Evolutionary conservation across 2,113 vertebrate genomes (phyloP).

Genomic region (Probosciger aterrimus): DNA sequence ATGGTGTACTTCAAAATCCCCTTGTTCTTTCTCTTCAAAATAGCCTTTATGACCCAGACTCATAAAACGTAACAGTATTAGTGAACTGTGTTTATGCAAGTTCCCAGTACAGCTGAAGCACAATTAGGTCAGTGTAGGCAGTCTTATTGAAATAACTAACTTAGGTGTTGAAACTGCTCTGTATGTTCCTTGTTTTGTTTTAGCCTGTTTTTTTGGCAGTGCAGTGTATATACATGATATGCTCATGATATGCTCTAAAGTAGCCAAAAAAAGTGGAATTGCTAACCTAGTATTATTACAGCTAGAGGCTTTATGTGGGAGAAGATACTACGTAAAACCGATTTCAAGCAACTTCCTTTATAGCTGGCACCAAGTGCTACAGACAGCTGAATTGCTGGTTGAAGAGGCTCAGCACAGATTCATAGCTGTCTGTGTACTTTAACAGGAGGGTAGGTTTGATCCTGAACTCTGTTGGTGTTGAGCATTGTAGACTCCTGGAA

Average conservation of each 20-base stretch:
- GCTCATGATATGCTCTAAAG: neutral
- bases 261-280: neutral
- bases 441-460: neutral
- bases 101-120: neutral
- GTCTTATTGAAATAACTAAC: neutral
- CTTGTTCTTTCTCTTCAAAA: neutral
- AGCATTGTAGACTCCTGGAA: neutral
- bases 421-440: neutral
- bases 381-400: neutral
- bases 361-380: neutral
- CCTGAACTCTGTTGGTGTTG: neutral
- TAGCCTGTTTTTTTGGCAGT: slow-evolving; percentile 21
- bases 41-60: neutral
- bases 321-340: neutral
- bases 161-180: slow-evolving; percentile 25
- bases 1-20: neutral
- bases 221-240: neutral
- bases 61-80: neutral
- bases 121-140: slow-evolving; percentile 42
- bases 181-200: slow-evolving; percentile 10
- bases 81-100: neutral
- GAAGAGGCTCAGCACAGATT: neutral
- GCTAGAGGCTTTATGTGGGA: neutral
- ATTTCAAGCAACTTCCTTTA: neutral
- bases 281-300: neutral